Conservation (phyloP, 2,888 invertebrate species). For the Deroplatys truncata region DNA sequence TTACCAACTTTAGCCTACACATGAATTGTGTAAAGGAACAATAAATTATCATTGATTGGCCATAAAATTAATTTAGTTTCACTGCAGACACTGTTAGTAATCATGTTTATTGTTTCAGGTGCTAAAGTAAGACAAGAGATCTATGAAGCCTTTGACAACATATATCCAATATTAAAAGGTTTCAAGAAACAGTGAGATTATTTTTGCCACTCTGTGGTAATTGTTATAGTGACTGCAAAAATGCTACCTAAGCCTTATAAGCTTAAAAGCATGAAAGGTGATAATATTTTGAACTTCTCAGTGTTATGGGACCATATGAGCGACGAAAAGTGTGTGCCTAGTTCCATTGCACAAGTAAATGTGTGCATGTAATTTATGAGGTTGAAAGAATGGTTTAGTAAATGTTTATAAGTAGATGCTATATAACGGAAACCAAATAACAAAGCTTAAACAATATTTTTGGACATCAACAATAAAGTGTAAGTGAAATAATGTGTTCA, state of each 20-base stretch:
- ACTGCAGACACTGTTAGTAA: not conserved
- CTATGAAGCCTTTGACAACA: constrained; percentile 63
- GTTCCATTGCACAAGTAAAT: not conserved
- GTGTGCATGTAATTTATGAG: not conserved
- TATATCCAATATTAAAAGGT: constrained; percentile 60
- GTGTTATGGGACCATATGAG: not conserved
- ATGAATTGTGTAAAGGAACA: not conserved
- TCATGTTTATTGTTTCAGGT: constrained; percentile 42
- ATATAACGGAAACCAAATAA: not conserved
- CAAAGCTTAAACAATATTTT: not conserved
- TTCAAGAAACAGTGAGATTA: constrained; percentile 51
- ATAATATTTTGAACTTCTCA: not conserved
- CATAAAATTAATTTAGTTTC: not conserved
- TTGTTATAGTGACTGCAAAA: not conserved
- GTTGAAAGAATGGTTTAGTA: not conserved
- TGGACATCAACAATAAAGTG: not conserved
- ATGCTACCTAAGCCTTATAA: not conserved
- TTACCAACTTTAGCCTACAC: not conserved
- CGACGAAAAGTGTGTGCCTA: not conserved
- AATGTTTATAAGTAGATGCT: not conserved
- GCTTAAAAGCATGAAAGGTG: not conserved
- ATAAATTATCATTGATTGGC: too few species aligned
- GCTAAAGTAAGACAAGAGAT: constrained; percentile 61
- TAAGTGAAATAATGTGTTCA: not conserved
- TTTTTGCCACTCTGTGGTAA: not conserved